These are phyloP conservation scores for Onychomys arenicola DNA, from an alignment of 2,797 vertebrate species.

Conservation along the genomic window DNA sequence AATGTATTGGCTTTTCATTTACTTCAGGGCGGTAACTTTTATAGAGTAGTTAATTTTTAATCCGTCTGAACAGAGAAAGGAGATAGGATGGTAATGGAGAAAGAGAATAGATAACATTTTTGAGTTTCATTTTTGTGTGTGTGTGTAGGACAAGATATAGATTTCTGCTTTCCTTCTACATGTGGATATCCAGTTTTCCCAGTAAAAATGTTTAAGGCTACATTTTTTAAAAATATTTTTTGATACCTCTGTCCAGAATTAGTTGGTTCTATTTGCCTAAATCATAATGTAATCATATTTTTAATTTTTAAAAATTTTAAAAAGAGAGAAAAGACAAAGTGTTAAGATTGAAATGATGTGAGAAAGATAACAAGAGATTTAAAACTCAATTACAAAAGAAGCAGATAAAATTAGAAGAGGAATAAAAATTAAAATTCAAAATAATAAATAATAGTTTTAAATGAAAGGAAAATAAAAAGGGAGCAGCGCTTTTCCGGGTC, in stretches of 20 bases:
- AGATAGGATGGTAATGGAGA: neutral
- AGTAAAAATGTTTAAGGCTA: neutral
- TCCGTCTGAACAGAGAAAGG: neutral
- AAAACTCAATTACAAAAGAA: neutral
- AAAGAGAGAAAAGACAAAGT: neutral
- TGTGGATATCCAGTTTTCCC: neutral
- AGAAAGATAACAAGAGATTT: neutral
- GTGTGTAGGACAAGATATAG: neutral
- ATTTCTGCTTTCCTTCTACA: neutral
- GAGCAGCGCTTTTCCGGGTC: neutral
- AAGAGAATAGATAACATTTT: neutral
- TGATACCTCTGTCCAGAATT: neutral
- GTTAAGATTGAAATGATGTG: neutral
- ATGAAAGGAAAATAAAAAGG: neutral
- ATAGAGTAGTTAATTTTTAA: constrained; percentile 27
- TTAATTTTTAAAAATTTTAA: neutral
- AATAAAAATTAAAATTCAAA: neutral
- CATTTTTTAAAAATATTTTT: neutral
- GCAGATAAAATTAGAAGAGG: neutral
- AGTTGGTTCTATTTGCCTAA: neutral
- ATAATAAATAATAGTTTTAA: neutral
- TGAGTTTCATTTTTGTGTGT: too few relatives aligned
- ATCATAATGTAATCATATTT: neutral
- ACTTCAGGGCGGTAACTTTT: neutral
- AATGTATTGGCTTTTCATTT: neutral